Evolutionary conservation across 1,140 invertebrate species (phyloP).

Genomic region (Cephus cinctus): DNA sequence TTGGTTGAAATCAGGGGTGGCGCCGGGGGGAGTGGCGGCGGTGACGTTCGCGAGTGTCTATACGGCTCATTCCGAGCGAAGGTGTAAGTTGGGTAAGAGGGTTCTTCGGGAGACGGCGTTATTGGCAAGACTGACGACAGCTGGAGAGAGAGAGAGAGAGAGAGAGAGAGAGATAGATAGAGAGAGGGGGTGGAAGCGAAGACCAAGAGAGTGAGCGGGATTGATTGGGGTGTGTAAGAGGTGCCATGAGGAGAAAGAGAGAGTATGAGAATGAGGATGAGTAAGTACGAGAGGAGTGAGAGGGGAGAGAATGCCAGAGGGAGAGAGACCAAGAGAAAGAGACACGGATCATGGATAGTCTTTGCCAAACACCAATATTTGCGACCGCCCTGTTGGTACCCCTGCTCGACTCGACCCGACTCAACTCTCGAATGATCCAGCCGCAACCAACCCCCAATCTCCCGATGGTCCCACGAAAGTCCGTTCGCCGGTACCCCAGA

Average conservation of each 20-base stretch:
- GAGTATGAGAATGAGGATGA: slow-evolving; percentile 34
- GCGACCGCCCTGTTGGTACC: slow-evolving; percentile 55
- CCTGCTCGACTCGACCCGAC: slow-evolving; percentile 47
- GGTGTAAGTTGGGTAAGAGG: no score
- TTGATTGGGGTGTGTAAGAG: slow-evolving; percentile 13
- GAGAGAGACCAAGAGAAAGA: slow-evolving; percentile 37
- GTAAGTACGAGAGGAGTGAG: background rate
- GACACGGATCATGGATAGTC: slow-evolving; percentile 56
- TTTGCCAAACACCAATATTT: slow-evolving; percentile 59
- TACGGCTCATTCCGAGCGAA: no score
- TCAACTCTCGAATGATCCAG: slow-evolving; percentile 43
- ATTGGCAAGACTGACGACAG: slow-evolving; percentile 2
- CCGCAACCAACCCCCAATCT: slow-evolving; percentile 37
- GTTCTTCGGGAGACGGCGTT: no score
- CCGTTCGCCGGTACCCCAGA: no score
- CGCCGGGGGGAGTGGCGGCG: no score
- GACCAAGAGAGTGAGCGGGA: slow-evolving; percentile 5
- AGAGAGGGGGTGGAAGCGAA: slow-evolving; percentile 10
- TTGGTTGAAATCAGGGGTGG: background rate
- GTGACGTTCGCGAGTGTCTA: no score
- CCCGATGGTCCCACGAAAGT: no score
- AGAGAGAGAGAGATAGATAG: slow-evolving; percentile 1
- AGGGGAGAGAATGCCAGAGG: no score
- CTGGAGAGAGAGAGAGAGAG: slow-evolving; percentile 1
- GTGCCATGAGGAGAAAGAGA: slow-evolving; percentile 21